A percentile compares a stretch with the other conserved stretches of the same genome.
These are phyloP conservation scores for Littorina saxatilis DNA, from an alignment of 1,140 invertebrate genomes.

Conservation along the genomic window DNA sequence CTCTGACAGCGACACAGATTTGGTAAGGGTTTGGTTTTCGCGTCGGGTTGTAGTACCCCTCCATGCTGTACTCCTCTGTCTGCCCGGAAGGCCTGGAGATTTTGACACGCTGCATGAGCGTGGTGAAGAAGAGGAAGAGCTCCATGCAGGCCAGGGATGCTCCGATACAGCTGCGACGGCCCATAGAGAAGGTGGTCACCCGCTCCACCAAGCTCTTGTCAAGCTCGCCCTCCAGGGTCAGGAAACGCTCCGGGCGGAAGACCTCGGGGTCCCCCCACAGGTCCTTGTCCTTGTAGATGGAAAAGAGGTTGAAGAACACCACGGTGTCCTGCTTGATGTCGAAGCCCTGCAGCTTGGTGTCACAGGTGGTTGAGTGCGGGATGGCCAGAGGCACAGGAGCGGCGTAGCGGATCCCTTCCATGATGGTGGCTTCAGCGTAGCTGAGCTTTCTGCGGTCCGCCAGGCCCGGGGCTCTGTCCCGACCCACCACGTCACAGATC, in stretches of 20 bases:
- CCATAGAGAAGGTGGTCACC: constrained; percentile 43
- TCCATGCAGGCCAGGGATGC: constrained; percentile 55
- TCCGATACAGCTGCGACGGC: constrained; percentile 53
- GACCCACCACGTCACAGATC: constrained; percentile 85
- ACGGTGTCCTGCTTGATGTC: constrained; percentile 66
- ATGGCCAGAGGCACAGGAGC: constrained; percentile 36
- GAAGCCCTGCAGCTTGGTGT: constrained; percentile 66
- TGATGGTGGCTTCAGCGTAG: constrained; percentile 31
- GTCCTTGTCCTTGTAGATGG: constrained; percentile 59
- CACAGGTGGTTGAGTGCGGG: constrained; percentile 53
- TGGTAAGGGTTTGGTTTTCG: too few relatives aligned
- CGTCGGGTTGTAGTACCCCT: too few relatives aligned
- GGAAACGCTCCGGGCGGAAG: constrained; percentile 86
- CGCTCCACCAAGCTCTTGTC: constrained; percentile 43
- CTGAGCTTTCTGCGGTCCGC: constrained; percentile 22
- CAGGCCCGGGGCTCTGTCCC: constrained; percentile 81
- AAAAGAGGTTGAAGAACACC: constrained; percentile 69
- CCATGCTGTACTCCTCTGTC: too few relatives aligned
- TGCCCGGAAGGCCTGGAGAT: constrained; percentile 40
- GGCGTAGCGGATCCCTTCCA: constrained; percentile 76
- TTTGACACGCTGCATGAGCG: constrained; percentile 47
- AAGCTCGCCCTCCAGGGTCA: constrained; percentile 81
- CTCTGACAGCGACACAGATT: too few relatives aligned
- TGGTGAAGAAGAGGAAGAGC: constrained; percentile 53
- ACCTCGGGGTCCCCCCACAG: constrained; percentile 82